A percentile compares a stretch with the other conserved stretches of the same genome.
These are phyloP conservation scores for Corvus moneduloides DNA, from an alignment of 2,113 vertebrate genomes.

Conservation along the genomic window DNA sequence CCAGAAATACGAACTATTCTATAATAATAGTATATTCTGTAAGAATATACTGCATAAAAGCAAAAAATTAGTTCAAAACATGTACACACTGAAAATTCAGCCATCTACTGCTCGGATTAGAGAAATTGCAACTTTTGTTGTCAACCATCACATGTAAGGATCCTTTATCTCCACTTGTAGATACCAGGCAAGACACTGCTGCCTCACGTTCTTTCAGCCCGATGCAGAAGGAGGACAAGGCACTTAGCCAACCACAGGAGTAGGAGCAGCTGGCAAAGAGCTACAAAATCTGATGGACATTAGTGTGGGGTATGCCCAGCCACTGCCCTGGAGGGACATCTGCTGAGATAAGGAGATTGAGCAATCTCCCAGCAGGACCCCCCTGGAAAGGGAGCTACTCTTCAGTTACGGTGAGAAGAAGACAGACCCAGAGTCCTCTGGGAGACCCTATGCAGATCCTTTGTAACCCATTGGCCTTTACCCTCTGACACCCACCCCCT, in stretches of 20 bases:
- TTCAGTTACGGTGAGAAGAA: too few species aligned
- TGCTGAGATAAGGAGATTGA: too few species aligned
- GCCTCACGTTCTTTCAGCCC: rapidly evolving
- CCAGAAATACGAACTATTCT: neutral
- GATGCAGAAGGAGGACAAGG: neutral
- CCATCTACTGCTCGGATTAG: neutral
- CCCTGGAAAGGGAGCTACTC: too few species aligned
- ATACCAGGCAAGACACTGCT: neutral
- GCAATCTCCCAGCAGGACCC: too few species aligned
- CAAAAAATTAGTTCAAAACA: neutral
- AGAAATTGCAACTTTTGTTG: neutral
- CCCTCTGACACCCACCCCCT: too few species aligned
- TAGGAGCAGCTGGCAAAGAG: neutral
- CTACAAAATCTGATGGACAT: neutral
- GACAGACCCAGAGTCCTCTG: too few species aligned
- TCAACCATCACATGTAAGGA: neutral
- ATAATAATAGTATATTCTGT: too few species aligned
- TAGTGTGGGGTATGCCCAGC: too few species aligned
- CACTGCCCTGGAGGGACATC: too few species aligned
- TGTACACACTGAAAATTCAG: neutral
- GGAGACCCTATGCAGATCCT: too few species aligned
- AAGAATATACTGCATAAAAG: neutral
- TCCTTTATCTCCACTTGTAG: neutral
- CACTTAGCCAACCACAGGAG: neutral
- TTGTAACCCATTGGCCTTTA: too few species aligned